Percentiles rank a stretch among this genome's conserved stretches.
Conservation (phyloP, 64 coral and sea anemone genomes). For the Stylophora pistillata region DNA sequence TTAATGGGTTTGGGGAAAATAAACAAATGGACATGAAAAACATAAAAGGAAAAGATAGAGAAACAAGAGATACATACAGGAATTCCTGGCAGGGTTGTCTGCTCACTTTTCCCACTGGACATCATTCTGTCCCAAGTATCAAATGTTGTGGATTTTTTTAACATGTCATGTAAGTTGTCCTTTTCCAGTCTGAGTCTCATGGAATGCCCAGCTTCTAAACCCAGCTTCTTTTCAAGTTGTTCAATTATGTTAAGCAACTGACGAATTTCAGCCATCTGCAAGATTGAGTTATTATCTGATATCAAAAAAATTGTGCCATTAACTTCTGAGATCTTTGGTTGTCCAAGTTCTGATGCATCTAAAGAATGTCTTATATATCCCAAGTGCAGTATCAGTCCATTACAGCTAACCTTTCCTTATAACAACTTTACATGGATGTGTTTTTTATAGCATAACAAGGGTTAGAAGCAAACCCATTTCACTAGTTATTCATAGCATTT, state of each 20-base stretch:
- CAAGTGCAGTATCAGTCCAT: too few species aligned
- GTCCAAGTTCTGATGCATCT: too few species aligned
- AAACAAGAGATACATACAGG: neutral
- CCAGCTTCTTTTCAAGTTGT: slow-evolving; percentile 95
- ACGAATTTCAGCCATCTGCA: slow-evolving; percentile 96
- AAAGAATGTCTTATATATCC: too few species aligned
- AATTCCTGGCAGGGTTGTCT: neutral
- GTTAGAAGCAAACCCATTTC: too few species aligned
- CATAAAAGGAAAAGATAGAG: neutral
- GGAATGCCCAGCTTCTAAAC: slow-evolving; percentile 86
- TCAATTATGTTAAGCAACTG: slow-evolving; percentile 96
- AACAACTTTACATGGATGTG: too few species aligned
- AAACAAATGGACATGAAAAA: neutral
- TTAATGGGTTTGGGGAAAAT: too few species aligned
- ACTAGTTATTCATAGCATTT: too few species aligned
- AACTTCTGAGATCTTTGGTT: neutral
- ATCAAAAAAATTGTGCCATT: too few species aligned
- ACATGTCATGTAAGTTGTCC: slow-evolving; percentile 78
- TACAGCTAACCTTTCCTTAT: too few species aligned
- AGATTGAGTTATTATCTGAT: neutral
- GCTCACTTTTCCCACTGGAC: slow-evolving; percentile 30
- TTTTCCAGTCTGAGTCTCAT: slow-evolving; percentile 79
- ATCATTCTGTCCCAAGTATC: slow-evolving; percentile 75
- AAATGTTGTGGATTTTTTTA: slow-evolving; percentile 59
- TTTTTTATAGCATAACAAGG: too few species aligned